These are phyloP conservation scores for Tenthredo amoena DNA, from an alignment of 2,888 invertebrate species.

Conservation along the genomic window DNA sequence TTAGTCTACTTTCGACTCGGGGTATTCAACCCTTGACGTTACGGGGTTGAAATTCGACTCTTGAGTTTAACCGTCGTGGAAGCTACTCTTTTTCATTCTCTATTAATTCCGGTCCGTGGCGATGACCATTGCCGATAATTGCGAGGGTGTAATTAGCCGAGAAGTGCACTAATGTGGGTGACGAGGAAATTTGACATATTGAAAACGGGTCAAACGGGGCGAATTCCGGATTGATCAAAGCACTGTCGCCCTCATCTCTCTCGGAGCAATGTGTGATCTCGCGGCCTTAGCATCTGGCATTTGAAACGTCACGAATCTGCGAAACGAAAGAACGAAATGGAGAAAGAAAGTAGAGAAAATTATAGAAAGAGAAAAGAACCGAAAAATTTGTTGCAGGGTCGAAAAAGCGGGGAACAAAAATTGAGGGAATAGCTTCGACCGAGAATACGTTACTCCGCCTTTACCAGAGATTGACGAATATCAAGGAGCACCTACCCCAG, in stretches of 20 bases:
- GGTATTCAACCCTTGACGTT: neutral
- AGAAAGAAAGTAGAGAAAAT: neutral
- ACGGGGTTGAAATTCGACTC: neutral
- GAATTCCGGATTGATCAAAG: neutral
- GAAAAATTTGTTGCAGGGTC: neutral
- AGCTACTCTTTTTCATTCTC: neutral
- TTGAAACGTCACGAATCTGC: neutral
- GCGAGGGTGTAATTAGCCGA: neutral
- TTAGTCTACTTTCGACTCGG: neutral
- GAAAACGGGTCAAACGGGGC: neutral
- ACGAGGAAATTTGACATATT: neutral
- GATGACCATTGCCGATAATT: neutral
- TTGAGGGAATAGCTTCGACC: conserved; percentile 9
- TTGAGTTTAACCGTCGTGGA: neutral
- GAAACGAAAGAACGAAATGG: neutral
- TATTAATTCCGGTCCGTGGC: neutral
- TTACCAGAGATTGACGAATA: conserved; percentile 37
- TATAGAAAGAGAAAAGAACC: neutral
- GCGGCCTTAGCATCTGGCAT: neutral
- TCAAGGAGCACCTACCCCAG: neutral
- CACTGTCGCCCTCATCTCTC: neutral
- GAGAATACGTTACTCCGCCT: conserved; percentile 28
- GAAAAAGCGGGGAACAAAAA: neutral
- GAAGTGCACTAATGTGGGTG: neutral
- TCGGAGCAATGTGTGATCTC: neutral